Evolutionary conservation across 1,140 invertebrate genomes (phyloP).

Genomic region (Drosophila parvula): DNA sequence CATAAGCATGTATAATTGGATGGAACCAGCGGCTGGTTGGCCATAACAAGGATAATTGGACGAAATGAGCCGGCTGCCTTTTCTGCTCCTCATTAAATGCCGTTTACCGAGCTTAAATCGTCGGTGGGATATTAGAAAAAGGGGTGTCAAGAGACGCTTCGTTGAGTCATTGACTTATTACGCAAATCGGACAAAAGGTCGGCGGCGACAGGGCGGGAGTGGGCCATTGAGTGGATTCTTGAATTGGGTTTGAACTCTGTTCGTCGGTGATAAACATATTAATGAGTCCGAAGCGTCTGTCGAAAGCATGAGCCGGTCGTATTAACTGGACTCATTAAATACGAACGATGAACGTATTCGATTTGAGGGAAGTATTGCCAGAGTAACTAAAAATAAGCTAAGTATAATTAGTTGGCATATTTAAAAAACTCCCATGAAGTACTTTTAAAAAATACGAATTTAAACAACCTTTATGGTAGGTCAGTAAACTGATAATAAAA

Average conservation of each 20-base stretch:
- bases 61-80: slow-evolving; percentile 61
- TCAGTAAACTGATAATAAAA: no score
- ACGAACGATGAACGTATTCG: no score
- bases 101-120: slow-evolving; percentile 68
- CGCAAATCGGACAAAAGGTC: slow-evolving; percentile 72
- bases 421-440: no score
- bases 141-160: slow-evolving; percentile 25
- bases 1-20: slow-evolving; percentile 25
- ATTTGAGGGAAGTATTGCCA: background rate
- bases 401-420: no score
- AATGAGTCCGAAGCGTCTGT: slow-evolving; percentile 54
- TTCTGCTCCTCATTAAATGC: slow-evolving; percentile 43
- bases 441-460: no score
- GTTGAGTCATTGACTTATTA: slow-evolving; percentile 73
- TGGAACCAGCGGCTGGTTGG: slow-evolving; percentile 21
- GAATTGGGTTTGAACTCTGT: slow-evolving; percentile 46
- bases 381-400: no score
- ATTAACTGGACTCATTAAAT: background rate
- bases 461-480: no score
- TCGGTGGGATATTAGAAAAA: slow-evolving; percentile 70
- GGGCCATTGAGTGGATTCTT: background rate
- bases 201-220: background rate
- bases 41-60: slow-evolving; percentile 60
- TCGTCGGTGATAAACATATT: slow-evolving; percentile 62
- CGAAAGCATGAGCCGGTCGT: background rate